These are phyloP conservation scores for Phania funesta DNA, from an alignment of 2,888 invertebrate genomes.

Conservation along the genomic window DNA sequence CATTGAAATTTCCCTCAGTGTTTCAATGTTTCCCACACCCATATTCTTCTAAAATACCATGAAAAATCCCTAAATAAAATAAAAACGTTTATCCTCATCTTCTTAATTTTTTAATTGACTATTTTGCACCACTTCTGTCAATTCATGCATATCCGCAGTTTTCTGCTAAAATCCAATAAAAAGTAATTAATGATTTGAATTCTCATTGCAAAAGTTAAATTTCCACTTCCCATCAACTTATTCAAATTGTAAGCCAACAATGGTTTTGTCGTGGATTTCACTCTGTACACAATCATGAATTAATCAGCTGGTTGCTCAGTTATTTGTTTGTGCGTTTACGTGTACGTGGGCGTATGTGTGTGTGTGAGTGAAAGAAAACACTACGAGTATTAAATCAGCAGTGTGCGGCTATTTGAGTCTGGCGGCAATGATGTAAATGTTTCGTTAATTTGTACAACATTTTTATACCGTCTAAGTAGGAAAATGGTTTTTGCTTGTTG, in stretches of 20 bases:
- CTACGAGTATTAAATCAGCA: not conserved
- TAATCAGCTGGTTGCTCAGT: conserved; percentile 29
- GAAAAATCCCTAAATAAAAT: no score
- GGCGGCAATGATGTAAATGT: not conserved
- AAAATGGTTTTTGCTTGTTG: conserved; percentile 2
- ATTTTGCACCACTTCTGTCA: conserved; percentile 6
- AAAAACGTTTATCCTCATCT: conserved; percentile 1
- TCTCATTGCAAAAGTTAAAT: not conserved
- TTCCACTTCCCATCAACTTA: conserved; percentile 9
- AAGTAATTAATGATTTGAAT: conserved; percentile 2
- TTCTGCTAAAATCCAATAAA: conserved; percentile 4
- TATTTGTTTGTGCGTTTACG: not conserved
- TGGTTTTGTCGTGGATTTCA: conserved; percentile 19
- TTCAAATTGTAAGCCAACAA: conserved; percentile 16
- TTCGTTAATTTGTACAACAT: conserved; percentile 15
- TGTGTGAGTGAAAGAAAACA: not conserved
- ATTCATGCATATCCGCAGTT: conserved; percentile 3
- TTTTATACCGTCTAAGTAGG: not conserved
- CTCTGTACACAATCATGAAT: conserved; percentile 22
- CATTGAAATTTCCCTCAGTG: no score
- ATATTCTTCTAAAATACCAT: no score
- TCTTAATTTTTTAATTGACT: conserved; percentile 26
- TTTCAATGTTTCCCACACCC: no score
- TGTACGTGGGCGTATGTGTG: not conserved
- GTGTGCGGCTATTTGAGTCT: not conserved